Percentiles rank a stretch among this genome's conserved stretches.
Conservation (phyloP, 2,113 vertebrate species). For the Columbina picui region DNA sequence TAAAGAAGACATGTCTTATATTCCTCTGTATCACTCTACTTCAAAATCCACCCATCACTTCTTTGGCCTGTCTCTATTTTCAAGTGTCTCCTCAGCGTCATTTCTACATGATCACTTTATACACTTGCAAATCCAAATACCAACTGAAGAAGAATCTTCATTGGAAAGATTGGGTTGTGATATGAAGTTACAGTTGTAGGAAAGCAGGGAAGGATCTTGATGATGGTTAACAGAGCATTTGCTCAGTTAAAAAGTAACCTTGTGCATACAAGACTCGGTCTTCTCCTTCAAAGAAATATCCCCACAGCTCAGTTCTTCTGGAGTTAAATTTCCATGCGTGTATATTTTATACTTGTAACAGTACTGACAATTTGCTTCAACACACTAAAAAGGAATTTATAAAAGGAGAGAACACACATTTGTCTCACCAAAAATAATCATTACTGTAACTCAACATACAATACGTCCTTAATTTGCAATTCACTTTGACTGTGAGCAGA, state of each 20-base stretch:
- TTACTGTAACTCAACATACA: not conserved
- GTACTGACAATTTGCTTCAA: not conserved
- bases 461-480: not conserved
- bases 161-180: not conserved
- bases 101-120: not conserved
- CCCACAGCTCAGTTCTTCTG: not conserved
- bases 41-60: not conserved
- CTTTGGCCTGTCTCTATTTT: not conserved
- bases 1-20: accelerated
- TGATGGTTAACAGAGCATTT: not conserved
- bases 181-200: not conserved
- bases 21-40: not conserved
- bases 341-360: not conserved
- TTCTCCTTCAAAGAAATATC: not conserved
- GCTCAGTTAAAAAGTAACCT: not conserved
- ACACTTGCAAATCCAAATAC: not conserved
- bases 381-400: not conserved
- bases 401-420: not conserved
- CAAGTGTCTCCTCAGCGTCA: not conserved
- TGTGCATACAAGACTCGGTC: not conserved
- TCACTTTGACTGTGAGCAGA: not conserved
- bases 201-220: not conserved
- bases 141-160: not conserved
- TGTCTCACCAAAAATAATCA: not conserved
- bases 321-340: accelerated